A percentile compares a stretch with the other conserved stretches of the same genome.
Conservation (phyloP, 2,113 vertebrate genomes). For the Megaceryle torquata region DNA sequence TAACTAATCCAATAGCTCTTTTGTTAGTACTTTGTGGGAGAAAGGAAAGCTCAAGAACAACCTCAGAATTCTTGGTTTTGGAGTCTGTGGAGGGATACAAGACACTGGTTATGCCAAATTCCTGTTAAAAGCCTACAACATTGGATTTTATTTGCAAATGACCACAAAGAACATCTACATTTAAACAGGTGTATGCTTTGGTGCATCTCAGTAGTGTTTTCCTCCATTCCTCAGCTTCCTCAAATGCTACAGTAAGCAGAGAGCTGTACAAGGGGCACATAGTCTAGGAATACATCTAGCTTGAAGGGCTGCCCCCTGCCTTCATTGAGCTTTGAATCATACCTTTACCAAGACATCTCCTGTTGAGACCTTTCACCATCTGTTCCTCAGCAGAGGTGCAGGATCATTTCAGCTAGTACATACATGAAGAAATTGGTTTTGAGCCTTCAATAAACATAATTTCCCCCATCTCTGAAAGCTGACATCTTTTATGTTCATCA, state of each 20-base stretch:
- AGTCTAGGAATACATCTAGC: background rate
- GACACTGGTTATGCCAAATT: background rate
- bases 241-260: background rate
- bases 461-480: background rate
- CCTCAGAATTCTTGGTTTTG: background rate
- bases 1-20: conserved; percentile 60
- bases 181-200: background rate
- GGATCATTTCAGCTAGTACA: background rate
- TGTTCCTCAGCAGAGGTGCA: background rate
- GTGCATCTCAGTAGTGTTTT: background rate
- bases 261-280: background rate
- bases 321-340: background rate
- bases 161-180: background rate
- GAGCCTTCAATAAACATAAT: conserved; percentile 3
- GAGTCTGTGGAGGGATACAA: background rate
- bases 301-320: background rate
- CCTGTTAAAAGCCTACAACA: background rate
- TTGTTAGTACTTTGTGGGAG: conserved; percentile 44
- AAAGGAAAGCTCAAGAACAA: background rate
- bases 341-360: background rate
- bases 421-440: background rate
- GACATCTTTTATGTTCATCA: background rate
- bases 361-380: background rate
- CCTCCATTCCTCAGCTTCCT: background rate
- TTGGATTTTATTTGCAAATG: background rate